phyloP scores from a whole-genome alignment of 2,888 invertebrate genomes.

The Leptopterna dolabrata region DNA sequence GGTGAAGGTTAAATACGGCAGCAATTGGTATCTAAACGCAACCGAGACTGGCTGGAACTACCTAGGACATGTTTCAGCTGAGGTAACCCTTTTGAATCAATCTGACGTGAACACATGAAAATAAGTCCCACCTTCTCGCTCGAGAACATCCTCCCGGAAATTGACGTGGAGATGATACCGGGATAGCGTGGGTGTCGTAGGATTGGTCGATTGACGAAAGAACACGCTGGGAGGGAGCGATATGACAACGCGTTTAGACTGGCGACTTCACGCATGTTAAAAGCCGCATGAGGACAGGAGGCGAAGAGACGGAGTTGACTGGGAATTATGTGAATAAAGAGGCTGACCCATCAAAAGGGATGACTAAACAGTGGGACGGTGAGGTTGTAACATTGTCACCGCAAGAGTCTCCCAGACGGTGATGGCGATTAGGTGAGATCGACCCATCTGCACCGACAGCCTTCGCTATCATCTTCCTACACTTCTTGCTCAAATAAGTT shows the following conservation, averaged over 20 bases:
- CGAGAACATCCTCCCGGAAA: neutral
- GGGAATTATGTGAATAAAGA: conserved; percentile 35
- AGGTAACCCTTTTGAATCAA: too few species aligned
- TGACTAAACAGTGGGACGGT: conserved; percentile 34
- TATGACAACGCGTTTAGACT: neutral
- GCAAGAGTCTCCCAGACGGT: neutral
- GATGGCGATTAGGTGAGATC: neutral
- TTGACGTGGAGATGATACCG: neutral
- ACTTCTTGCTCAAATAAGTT: neutral
- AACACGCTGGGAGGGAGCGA: neutral
- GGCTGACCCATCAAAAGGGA: conserved; percentile 46
- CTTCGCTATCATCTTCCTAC: neutral
- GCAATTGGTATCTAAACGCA: too few species aligned
- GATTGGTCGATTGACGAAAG: conserved; percentile 2
- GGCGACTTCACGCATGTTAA: neutral
- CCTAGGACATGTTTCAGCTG: too few species aligned
- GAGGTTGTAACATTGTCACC: conserved; percentile 39
- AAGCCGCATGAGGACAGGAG: neutral
- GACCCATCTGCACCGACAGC: neutral
- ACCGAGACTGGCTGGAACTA: too few species aligned
- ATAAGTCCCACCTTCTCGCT: neutral
- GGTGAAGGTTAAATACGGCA: too few species aligned
- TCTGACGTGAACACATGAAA: too few species aligned
- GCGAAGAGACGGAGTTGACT: neutral
- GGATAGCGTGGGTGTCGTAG: neutral